Percentiles rank a stretch among this genome's conserved stretches.
Conservation (phyloP, 2,888 invertebrate genomes). For the Diadegma fenestrale region DNA sequence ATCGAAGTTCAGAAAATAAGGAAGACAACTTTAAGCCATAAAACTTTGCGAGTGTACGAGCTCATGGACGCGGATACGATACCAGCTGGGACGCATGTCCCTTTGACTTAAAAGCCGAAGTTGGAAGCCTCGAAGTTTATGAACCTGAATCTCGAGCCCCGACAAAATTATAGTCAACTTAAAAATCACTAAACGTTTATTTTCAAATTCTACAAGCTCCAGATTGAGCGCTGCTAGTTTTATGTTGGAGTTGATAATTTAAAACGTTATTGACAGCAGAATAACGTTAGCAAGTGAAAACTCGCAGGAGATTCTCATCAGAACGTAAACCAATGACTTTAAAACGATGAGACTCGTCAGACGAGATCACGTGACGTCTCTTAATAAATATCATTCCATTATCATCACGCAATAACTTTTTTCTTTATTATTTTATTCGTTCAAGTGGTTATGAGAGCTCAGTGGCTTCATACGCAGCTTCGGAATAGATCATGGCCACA, state of each 20-base stretch:
- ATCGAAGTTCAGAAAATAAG: neutral
- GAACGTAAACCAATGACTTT: neutral
- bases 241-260: neutral
- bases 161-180: neutral
- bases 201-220: neutral
- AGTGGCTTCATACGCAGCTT: conserved; percentile 7
- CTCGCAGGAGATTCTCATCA: neutral
- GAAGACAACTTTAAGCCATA: neutral
- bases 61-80: neutral
- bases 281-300: neutral
- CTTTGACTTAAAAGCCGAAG: neutral
- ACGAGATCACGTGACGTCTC: too few species aligned
- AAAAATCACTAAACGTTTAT: neutral
- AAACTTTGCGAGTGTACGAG: neutral
- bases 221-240: too few species aligned
- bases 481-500: neutral
- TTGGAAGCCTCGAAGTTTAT: neutral
- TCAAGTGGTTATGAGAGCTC: neutral
- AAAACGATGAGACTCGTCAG: neutral
- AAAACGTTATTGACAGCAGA: neutral
- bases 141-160: neutral
- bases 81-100: neutral
- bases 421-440: neutral
- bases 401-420: neutral
- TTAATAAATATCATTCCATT: neutral